Percentiles rank a stretch among this genome's conserved stretches.
These are phyloP conservation scores for Protaetia brevitarsis DNA, from an alignment of 1,140 invertebrate genomes.

Conservation along the genomic window DNA sequence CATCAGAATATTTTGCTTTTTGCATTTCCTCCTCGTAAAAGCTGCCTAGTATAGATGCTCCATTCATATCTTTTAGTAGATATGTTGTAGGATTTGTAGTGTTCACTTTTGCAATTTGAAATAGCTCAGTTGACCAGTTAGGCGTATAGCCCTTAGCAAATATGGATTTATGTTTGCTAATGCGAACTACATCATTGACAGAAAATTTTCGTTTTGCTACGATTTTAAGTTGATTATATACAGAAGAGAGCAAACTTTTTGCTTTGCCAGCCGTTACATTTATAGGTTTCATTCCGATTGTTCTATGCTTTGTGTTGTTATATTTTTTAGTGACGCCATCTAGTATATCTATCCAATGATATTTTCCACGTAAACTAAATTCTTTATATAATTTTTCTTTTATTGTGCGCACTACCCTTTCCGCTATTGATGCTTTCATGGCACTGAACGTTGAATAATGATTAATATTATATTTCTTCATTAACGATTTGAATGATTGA, in stretches of 20 bases:
- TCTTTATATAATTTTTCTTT: constrained; percentile 50
- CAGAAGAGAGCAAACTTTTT: constrained; percentile 21
- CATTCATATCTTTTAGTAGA: constrained; percentile 27
- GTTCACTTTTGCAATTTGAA: too few species aligned
- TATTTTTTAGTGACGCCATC: constrained; percentile 46
- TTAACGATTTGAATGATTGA: too few species aligned
- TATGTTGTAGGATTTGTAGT: too few species aligned
- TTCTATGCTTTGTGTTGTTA: constrained; percentile 49
- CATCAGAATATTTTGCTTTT: neutral
- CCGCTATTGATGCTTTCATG: constrained; percentile 51
- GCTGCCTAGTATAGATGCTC: constrained; percentile 30
- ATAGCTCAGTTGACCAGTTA: too few species aligned
- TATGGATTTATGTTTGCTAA: too few species aligned
- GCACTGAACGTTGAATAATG: constrained; percentile 49
- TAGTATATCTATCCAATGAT: constrained; percentile 48
- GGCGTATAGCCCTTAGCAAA: too few species aligned
- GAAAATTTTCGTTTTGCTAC: constrained; percentile 33
- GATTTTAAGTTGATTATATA: constrained; percentile 25
- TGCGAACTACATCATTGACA: constrained; percentile 36
- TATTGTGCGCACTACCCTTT: constrained; percentile 51
- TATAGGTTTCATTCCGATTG: too few species aligned
- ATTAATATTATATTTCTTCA: too few species aligned
- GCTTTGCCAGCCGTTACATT: constrained; percentile 41
- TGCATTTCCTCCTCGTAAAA: constrained; percentile 34
- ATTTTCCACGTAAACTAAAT: constrained; percentile 47